These are phyloP conservation scores for Microcebus lehilahytsara DNA, from an alignment of 2,113 vertebrate species.

Conservation along the genomic window DNA sequence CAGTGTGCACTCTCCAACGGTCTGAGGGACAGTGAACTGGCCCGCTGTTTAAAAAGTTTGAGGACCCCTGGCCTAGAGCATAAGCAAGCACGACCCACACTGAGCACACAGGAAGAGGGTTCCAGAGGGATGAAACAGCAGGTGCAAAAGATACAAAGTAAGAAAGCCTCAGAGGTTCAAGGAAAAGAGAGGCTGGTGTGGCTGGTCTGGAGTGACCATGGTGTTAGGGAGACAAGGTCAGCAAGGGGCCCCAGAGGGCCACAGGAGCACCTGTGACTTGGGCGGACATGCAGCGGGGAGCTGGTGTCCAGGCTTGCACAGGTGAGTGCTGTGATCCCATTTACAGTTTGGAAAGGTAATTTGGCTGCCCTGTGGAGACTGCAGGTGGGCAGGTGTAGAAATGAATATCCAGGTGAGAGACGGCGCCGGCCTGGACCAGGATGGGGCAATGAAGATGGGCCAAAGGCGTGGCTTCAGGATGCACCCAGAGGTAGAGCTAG, in stretches of 20 bases:
- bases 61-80: no score
- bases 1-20: no score
- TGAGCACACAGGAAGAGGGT: background rate
- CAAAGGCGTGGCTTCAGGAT: no score
- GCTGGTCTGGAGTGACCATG: background rate
- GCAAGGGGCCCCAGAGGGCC: background rate
- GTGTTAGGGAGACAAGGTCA: background rate
- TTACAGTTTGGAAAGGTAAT: background rate
- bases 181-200: background rate
- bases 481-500: background rate
- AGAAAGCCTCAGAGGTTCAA: background rate
- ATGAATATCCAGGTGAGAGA: background rate
- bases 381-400: background rate
- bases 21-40: no score
- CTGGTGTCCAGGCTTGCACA: accelerated
- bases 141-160: accelerated
- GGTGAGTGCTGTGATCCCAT: no score
- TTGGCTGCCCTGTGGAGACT: accelerated
- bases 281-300: accelerated
- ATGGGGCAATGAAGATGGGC: background rate
- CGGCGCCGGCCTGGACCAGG: background rate
- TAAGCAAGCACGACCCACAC: background rate
- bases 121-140: accelerated
- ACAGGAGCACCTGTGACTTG: background rate
- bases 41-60: no score